Evolutionary conservation across 2,888 invertebrate species (phyloP).

Genomic region (Ectropis crepuscularia): DNA sequence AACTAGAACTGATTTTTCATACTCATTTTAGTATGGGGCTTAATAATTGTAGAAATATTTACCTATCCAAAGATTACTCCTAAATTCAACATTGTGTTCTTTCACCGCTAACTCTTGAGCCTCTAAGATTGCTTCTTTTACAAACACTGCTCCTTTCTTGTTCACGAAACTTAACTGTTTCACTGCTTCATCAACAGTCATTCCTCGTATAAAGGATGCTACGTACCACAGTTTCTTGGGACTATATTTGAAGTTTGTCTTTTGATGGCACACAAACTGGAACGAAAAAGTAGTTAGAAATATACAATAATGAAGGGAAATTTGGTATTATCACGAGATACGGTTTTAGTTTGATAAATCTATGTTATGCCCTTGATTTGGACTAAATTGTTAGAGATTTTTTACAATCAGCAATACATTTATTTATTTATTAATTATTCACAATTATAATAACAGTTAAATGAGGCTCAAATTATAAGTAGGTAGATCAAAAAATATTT

Average conservation of each 20-base stretch:
- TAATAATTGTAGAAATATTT: constrained; percentile 52
- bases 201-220: constrained; percentile 93
- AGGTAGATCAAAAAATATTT: too few relatives aligned
- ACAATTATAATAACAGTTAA: too few relatives aligned
- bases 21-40: neutral
- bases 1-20: constrained; percentile 3
- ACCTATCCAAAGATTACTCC: constrained; percentile 98
- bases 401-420: too few relatives aligned
- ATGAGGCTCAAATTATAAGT: too few relatives aligned
- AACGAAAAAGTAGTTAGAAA: constrained; percentile 53
- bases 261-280: constrained; percentile 95
- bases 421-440: too few relatives aligned
- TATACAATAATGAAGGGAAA: too few relatives aligned
- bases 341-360: too few relatives aligned
- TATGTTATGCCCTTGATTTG: too few relatives aligned
- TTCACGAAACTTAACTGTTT: constrained; percentile 94
- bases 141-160: constrained; percentile 90
- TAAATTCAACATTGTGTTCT: constrained; percentile 96
- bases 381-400: too few relatives aligned
- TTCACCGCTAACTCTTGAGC: constrained; percentile 95
- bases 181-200: constrained; percentile 97
- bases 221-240: constrained; percentile 97
- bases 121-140: constrained; percentile 92
- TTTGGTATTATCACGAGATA: too few relatives aligned
- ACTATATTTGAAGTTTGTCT: constrained; percentile 94